Conservation (phyloP, 2,888 invertebrate species). For the Lycophotia porphyrea region DNA sequence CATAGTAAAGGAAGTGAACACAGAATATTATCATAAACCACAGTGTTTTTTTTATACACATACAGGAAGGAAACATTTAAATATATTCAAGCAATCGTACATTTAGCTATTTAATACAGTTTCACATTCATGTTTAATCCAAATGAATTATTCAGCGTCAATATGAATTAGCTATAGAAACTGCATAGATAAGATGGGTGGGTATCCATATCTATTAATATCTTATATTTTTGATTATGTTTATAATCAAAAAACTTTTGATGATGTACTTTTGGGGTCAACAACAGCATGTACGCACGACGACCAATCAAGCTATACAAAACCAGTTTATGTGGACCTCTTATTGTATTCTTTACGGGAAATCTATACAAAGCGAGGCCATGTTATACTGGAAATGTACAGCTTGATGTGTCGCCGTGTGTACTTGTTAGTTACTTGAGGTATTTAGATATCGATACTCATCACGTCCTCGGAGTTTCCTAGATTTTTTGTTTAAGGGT, state of each 20-base stretch:
- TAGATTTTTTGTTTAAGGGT: neutral
- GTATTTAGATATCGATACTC: neutral
- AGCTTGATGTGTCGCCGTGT: no score
- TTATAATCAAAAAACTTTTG: neutral
- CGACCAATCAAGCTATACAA: no score
- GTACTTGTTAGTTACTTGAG: neutral
- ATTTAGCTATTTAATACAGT: neutral
- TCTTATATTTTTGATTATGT: no score
- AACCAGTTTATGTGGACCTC: no score
- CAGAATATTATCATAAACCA: neutral
- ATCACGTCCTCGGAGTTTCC: rapidly evolving
- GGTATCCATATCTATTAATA: no score
- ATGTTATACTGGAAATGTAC: no score
- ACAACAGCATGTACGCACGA: neutral
- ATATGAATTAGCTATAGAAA: neutral
- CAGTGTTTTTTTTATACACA: neutral
- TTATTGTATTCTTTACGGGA: no score
- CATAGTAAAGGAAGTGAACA: conserved; percentile 1
- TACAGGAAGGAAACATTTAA: conserved; percentile 18
- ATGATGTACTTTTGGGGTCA: neutral
- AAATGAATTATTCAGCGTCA: neutral
- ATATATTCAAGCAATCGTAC: conserved; percentile 13
- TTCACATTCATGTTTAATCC: neutral
- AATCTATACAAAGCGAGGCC: no score
- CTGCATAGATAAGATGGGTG: neutral